phyloP scores from a whole-genome alignment of 2,797 vertebrate species.

The Bradypus variegatus region DNA sequence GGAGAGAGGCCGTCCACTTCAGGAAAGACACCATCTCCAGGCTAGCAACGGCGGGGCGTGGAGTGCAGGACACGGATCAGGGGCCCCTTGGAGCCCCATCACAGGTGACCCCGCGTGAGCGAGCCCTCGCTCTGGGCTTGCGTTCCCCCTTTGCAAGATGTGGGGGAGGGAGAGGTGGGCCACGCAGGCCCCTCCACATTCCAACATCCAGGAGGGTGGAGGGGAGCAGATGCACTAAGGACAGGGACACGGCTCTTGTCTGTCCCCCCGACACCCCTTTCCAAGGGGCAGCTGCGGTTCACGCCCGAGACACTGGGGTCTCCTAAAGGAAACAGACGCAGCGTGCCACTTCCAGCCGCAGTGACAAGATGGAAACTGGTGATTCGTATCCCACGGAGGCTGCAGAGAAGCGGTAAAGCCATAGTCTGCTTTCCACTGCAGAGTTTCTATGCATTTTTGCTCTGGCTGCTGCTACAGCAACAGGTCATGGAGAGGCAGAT shows the following conservation, averaged over 20 bases:
- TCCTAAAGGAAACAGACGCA: background rate
- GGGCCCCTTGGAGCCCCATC: background rate
- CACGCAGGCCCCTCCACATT: background rate
- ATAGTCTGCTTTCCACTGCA: slow-evolving; percentile 55
- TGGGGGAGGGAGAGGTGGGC: too few relatives aligned
- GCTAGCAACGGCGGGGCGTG: too few relatives aligned
- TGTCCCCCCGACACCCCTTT: accelerated
- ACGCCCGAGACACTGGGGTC: accelerated
- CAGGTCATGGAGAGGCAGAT: slow-evolving; percentile 70
- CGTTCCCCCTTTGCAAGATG: background rate
- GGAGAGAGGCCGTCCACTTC: background rate
- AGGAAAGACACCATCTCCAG: background rate
- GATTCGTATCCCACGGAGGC: background rate
- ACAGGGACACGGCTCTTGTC: too few relatives aligned
- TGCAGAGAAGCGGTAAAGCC: background rate
- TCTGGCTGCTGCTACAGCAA: slow-evolving; percentile 81
- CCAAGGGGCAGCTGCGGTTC: accelerated
- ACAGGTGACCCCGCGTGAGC: background rate
- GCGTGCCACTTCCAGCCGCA: background rate
- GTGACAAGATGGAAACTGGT: background rate
- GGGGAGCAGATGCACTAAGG: background rate
- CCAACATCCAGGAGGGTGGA: background rate
- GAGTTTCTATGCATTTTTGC: slow-evolving; percentile 77
- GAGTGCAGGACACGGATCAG: too few relatives aligned
- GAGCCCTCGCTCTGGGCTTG: background rate